Base-by-base conservation (phyloP, 2,113 vertebrate species). In the Lasiurus cinereus region DNA sequence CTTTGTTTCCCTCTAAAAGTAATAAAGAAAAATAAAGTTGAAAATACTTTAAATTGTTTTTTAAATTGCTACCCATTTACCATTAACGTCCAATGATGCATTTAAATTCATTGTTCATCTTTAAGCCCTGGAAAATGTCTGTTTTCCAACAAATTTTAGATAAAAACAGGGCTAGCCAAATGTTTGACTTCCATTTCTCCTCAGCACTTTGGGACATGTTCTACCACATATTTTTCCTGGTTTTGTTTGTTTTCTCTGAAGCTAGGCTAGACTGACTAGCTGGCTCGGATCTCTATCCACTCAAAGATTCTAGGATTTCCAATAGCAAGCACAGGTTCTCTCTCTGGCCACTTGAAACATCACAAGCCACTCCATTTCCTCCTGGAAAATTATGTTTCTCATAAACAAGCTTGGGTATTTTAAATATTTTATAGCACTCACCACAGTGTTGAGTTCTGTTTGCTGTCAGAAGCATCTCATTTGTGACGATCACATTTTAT, bases 11-110 rank as follows among this genome's bases (percentile, higher is more conserved):
- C 39, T 91, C 74, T 88, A 78, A 74, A 73, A 92, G 87, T 97
- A 97, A 96, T 97, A 98, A 98, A 98, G 39, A 39, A 98, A 98
- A 97, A 97, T 97, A 96, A 96, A 96, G 73, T 91, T 96, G 94
- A 97, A 97, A 96, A 83, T 95, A 94, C 90, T 95, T 83, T 91
- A 80, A 93, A 78, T 96, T 74, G 2, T 8, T 24, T 56, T 70
- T 74, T 43, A 12, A 97, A 94, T 96, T 93, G 91, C 85, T 72
- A 72, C 96, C 96, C 93, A 80, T 80, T 96, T 94, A 93, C 96
- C 98, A 90, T 97, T 96, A 97, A 97, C 0, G 10, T 96, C 96
- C 95, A 97, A 96, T 83, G 96, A 88, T 97, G 92, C 96, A 96
- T 96, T 97, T 97, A 96, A 97, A 96, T 70, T 94, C 86, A 83